phyloP scores from a whole-genome alignment of 2,888 invertebrate species.

The Euproctis similis region DNA sequence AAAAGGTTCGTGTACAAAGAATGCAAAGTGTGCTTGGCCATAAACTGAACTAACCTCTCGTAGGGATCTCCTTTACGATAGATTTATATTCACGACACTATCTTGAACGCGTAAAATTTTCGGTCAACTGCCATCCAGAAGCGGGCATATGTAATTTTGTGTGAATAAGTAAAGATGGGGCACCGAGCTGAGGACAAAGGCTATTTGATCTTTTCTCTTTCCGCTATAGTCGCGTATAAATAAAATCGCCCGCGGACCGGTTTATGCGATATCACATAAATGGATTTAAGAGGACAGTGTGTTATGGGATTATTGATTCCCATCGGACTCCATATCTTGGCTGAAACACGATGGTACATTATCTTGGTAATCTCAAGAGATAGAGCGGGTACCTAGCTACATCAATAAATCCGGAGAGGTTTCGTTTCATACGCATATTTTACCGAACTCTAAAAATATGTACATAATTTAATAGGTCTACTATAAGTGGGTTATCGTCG shows the following conservation, averaged over 20 bases:
- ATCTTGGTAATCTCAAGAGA: constrained; percentile 35
- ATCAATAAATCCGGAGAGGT: constrained; percentile 26
- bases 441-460: constrained; percentile 4
- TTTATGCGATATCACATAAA: constrained; percentile 67
- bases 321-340: constrained; percentile 31
- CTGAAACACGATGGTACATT: constrained; percentile 37
- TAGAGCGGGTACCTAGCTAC: constrained; percentile 32
- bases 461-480: too few species aligned
- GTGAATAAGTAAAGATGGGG: constrained; percentile 74
- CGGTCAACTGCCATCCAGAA: constrained; percentile 72
- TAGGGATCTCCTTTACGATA: constrained; percentile 71
- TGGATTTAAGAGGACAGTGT: constrained; percentile 60
- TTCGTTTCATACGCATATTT: constrained; percentile 16
- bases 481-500: too few species aligned
- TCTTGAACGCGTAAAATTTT: constrained; percentile 73
- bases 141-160: constrained; percentile 76
- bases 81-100: constrained; percentile 76
- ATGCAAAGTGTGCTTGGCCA: constrained; percentile 72
- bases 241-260: constrained; percentile 54
- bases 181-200: constrained; percentile 59
- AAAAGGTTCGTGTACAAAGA: constrained; percentile 68
- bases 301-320: constrained; percentile 58
- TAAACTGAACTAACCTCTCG: constrained; percentile 60
- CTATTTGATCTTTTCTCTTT: constrained; percentile 69
- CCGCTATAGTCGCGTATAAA: constrained; percentile 53